phyloP scores from a whole-genome alignment of 2,113 vertebrate species.

The Drymodes brunneopygia region DNA sequence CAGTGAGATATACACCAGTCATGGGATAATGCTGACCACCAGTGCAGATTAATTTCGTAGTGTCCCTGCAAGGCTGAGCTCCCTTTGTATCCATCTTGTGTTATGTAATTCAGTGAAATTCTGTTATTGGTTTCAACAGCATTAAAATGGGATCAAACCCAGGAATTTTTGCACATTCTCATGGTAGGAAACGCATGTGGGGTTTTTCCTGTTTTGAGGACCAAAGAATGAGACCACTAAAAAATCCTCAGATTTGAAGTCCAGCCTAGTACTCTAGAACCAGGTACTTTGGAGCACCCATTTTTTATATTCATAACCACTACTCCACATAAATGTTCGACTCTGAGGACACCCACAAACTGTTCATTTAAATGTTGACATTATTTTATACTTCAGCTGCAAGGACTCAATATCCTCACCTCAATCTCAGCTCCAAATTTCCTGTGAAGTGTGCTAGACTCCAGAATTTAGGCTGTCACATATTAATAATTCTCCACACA shows the following conservation, averaged over 20 bases:
- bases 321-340: neutral
- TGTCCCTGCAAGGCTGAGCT: neutral
- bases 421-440: neutral
- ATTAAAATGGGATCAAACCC: neutral
- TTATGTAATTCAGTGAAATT: neutral
- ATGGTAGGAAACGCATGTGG: neutral
- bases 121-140: neutral
- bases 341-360: neutral
- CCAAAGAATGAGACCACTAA: neutral
- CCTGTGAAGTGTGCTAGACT: neutral
- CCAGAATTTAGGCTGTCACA: neutral
- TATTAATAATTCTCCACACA: neutral
- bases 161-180: neutral
- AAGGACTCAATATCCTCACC: neutral
- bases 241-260: neutral
- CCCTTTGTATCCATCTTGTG: rapidly evolving
- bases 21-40: neutral
- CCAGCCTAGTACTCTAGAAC: neutral
- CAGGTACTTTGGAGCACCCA: neutral
- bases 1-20: neutral
- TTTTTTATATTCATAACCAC: neutral
- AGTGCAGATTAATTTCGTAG: rapidly evolving
- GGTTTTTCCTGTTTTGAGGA: neutral
- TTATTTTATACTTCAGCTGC: neutral
- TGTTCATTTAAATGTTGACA: neutral